These are phyloP conservation scores for Anhinga rufa DNA, from an alignment of 2,113 vertebrate species.

Conservation along the genomic window DNA sequence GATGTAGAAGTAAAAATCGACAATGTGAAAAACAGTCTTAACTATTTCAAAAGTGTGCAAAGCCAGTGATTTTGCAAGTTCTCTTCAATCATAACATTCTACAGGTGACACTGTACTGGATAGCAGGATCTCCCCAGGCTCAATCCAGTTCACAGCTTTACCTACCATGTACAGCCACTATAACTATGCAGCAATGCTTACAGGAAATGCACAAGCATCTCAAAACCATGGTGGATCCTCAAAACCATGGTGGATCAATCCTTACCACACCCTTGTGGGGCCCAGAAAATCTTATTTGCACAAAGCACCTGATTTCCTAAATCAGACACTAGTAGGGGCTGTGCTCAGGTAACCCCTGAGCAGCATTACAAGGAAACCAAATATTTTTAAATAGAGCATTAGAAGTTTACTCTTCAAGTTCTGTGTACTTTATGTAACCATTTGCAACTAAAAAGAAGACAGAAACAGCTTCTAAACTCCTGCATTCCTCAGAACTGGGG, in stretches of 20 bases:
- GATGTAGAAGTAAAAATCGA: not conserved
- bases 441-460: not conserved
- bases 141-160: not conserved
- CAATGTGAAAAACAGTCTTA: not conserved
- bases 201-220: not conserved
- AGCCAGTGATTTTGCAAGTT: not conserved
- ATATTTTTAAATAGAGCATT: not conserved
- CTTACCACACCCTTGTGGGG: not conserved
- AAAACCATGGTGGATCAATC: not conserved
- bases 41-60: not conserved
- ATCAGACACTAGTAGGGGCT: not conserved
- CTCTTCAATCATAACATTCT: not conserved
- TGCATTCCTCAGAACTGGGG: not conserved
- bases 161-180: not conserved
- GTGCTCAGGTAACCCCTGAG: not conserved
- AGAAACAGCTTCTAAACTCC: not conserved
- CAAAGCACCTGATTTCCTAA: not conserved
- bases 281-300: not conserved
- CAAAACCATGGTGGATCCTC: not conserved
- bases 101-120: not conserved
- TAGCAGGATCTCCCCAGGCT: not conserved
- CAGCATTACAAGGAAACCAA: not conserved
- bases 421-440: not conserved
- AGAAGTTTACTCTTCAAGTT: not conserved
- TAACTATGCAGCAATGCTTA: not conserved